A percentile compares a stretch with the other conserved stretches of the same genome.
Conservation (phyloP, 2,888 invertebrate genomes). For the Eristalinus sepulchralis region DNA sequence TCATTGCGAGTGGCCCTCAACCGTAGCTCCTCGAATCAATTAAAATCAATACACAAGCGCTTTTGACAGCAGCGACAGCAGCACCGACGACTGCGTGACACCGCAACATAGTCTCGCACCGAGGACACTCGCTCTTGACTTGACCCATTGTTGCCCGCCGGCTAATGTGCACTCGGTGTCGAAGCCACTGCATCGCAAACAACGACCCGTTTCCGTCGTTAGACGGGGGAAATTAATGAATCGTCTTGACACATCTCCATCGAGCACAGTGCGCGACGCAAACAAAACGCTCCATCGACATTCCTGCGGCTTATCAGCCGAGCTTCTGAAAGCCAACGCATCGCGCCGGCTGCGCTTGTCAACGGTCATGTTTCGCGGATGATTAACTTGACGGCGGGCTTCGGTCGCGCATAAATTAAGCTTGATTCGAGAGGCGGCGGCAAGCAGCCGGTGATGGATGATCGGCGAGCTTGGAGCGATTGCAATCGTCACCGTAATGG, state of each 20-base stretch:
- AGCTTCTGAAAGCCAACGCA: background rate
- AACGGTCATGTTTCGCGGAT: constrained; percentile 37
- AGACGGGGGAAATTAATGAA: constrained; percentile 14
- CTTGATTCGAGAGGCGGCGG: background rate
- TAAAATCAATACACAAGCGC: constrained; percentile 10
- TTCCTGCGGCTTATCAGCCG: background rate
- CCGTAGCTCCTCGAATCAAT: constrained; percentile 26
- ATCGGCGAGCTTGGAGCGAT: background rate
- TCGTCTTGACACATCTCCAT: constrained; percentile 31
- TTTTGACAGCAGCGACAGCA: background rate
- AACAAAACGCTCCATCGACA: constrained; percentile 18
- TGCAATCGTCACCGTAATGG: constrained; percentile 5
- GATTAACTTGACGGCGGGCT: constrained; percentile 23
- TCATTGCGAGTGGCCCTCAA: constrained; percentile 16
- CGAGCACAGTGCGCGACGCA: constrained; percentile 2
- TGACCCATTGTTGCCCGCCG: constrained; percentile 18
- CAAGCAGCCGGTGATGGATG: background rate
- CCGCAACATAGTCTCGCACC: constrained; percentile 7
- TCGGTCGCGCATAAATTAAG: constrained; percentile 42
- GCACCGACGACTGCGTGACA: background rate
- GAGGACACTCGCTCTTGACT: background rate
- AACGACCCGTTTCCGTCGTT: background rate
- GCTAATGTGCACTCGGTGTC: background rate
- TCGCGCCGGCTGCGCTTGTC: constrained; percentile 23
- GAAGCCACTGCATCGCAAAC: background rate